A percentile compares a stretch with the other conserved stretches of the same genome.
Evolutionary conservation across 2,888 invertebrate genomes (phyloP).

Genomic region (Ommatoiulus sabulosus): DNA sequence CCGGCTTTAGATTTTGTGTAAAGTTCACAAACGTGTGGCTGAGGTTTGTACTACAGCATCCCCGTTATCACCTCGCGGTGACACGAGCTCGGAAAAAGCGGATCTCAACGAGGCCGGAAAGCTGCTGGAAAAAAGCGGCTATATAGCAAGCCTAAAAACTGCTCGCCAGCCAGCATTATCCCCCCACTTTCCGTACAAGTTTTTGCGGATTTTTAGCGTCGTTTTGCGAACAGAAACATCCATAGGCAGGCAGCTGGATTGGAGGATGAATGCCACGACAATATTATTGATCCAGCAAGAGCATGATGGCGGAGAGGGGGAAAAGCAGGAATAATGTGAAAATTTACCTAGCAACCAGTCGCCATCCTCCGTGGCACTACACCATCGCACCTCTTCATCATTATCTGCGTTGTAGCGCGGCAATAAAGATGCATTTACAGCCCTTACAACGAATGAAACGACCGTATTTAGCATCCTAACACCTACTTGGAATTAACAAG

Average conservation of each 20-base stretch:
- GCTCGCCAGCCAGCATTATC: neutral
- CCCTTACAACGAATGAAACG: neutral
- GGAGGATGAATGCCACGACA: constrained; percentile 36
- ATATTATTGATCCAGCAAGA: constrained; percentile 50
- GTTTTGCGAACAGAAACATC: neutral
- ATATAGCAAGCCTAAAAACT: neutral
- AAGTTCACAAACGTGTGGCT: constrained; percentile 39
- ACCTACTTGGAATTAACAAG: neutral
- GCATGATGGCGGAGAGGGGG: constrained; percentile 38
- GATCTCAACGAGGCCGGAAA: neutral
- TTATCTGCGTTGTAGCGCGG: constrained; percentile 11
- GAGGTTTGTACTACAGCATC: constrained; percentile 40
- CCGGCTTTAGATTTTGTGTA: neutral
- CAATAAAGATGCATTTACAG: neutral
- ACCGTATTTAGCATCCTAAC: constrained; percentile 3
- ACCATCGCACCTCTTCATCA: constrained; percentile 21
- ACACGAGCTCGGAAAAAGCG: neutral
- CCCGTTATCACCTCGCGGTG: constrained; percentile 4
- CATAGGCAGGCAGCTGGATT: constrained; percentile 12
- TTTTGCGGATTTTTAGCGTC: constrained; percentile 20
- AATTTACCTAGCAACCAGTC: constrained; percentile 50
- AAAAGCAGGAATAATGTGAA: constrained; percentile 1
- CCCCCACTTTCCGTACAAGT: neutral
- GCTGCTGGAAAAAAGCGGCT: neutral
- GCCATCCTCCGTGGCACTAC: neutral